Conservation (phyloP, 2,113 vertebrate species). For the Burhinus bistriatus region DNA sequence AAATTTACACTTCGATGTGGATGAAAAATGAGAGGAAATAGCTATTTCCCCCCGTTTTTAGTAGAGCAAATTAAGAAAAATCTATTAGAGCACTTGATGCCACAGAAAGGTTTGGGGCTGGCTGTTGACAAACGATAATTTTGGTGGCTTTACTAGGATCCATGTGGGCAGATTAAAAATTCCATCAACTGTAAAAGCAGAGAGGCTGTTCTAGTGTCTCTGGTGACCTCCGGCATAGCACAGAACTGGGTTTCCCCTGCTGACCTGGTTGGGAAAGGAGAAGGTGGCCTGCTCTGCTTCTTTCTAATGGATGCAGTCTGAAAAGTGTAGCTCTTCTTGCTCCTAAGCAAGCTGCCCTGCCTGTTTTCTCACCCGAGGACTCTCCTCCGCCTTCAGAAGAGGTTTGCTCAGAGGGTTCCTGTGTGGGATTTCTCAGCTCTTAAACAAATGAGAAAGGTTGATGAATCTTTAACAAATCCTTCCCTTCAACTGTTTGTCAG, state of each 20-base stretch:
- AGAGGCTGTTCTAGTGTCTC: neutral
- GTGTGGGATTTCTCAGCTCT: neutral
- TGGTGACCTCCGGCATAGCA: neutral
- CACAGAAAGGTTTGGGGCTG: neutral
- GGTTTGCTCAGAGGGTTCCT: neutral
- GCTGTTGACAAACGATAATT: neutral
- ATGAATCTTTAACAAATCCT: constrained; percentile 39
- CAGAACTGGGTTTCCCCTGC: neutral
- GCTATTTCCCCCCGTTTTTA: neutral
- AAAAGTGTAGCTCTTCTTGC: neutral
- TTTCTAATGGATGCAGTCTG: neutral
- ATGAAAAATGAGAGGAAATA: neutral
- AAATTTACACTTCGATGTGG: neutral
- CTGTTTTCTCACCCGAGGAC: neutral
- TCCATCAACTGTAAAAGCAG: neutral
- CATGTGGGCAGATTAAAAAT: neutral
- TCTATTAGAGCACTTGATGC: neutral
- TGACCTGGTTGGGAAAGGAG: neutral
- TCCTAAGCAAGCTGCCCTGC: neutral
- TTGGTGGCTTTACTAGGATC: neutral
- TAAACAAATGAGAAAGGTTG: neutral
- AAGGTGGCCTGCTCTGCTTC: neutral
- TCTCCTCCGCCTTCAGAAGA: neutral
- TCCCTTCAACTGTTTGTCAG: neutral
- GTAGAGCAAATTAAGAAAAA: neutral